Conservation (phyloP, 1,140 invertebrate species). For the Acyrthosiphon pisum region DNA sequence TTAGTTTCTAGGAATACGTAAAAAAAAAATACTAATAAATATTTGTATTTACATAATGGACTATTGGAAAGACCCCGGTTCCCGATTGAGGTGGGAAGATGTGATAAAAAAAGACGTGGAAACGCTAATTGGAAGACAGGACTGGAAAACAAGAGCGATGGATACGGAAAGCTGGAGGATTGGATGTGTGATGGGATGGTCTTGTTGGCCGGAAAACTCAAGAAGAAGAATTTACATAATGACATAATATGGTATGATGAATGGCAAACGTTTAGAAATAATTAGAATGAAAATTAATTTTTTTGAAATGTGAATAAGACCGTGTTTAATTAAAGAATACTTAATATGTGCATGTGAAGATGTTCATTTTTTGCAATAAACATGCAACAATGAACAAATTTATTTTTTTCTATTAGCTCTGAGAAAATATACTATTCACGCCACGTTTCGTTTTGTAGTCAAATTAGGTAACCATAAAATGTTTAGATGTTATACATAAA, state of each 20-base stretch:
- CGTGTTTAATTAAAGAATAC: not conserved
- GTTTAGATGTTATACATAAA: not conserved
- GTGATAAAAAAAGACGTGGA: no score
- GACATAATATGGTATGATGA: not conserved
- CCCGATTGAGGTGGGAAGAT: no score
- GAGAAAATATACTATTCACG: no score
- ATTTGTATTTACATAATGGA: not conserved
- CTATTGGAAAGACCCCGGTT: no score
- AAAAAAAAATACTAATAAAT: not conserved
- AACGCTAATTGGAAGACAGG: no score
- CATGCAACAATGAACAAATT: not conserved
- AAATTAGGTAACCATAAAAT: not conserved
- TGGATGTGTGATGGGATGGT: no score
- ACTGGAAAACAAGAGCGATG: no score
- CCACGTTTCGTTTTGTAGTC: not conserved
- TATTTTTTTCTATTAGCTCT: not conserved
- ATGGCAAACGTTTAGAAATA: not conserved
- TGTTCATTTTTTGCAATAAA: not conserved
- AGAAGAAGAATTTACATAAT: no score
- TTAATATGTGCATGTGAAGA: not conserved
- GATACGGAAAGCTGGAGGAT: no score
- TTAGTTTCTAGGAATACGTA: not conserved
- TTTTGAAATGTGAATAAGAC: not conserved
- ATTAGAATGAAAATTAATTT: not conserved
- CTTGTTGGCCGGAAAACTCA: no score